A percentile compares a stretch with the other conserved stretches of the same genome.
Conservation (phyloP, 2,888 invertebrate species). For the Acanthosepion esculentum region DNA sequence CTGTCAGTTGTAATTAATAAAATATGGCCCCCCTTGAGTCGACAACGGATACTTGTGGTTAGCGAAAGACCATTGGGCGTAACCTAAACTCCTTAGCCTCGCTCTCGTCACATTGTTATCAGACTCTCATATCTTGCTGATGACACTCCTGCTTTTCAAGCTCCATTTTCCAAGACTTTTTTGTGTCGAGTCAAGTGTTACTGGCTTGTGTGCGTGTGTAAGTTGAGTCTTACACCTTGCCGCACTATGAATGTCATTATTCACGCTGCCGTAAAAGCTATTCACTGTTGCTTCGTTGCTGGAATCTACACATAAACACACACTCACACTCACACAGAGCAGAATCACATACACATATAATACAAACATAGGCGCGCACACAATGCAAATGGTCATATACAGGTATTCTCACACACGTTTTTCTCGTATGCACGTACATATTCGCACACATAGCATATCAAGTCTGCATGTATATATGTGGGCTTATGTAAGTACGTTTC, state of each 20-base stretch:
- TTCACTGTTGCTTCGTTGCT: not conserved
- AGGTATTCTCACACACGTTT: too few species aligned
- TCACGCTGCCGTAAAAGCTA: not conserved
- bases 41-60: slow-evolving; percentile 33
- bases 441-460: not conserved
- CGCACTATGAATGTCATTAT: not conserved
- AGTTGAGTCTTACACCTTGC: not conserved
- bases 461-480: not conserved
- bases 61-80: slow-evolving; percentile 33
- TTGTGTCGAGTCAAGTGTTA: not conserved
- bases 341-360: not conserved
- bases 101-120: not conserved
- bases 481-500: not conserved
- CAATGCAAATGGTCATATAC: too few species aligned
- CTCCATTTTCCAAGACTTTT: not conserved
- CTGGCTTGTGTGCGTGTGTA: not conserved
- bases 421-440: not conserved
- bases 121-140: not conserved
- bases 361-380: too few species aligned
- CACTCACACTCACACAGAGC: not conserved
- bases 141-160: not conserved
- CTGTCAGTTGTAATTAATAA: slow-evolving; percentile 10
- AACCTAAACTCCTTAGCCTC: slow-evolving; percentile 10
- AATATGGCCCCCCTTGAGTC: not conserved
- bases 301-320: not conserved